A percentile compares a stretch with the other conserved stretches of the same genome.
phyloP scores from a whole-genome alignment of 1,140 invertebrate species.

The Polypedilum pembai region DNA sequence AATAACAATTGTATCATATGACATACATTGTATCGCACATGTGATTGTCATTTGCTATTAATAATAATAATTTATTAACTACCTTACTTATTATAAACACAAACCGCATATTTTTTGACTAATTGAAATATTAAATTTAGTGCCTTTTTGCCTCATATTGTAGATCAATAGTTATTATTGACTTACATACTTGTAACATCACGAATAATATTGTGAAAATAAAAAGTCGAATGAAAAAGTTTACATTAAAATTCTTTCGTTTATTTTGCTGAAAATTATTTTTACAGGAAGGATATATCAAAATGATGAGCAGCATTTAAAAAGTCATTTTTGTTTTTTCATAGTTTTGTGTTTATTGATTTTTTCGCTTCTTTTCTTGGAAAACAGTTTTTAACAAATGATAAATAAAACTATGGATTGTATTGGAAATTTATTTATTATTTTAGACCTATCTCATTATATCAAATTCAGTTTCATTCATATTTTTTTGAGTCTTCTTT shows the following conservation, averaged over 20 bases:
- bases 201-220: slow-evolving; percentile 10
- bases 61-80: slow-evolving; percentile 12
- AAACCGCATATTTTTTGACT: neutral
- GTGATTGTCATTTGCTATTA: slow-evolving; percentile 11
- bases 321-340: neutral
- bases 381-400: neutral
- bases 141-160: neutral
- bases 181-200: neutral
- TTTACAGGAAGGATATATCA: too few species aligned
- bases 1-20: neutral
- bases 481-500: neutral
- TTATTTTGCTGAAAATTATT: too few species aligned
- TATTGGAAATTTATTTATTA: too few species aligned
- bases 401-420: neutral
- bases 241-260: too few species aligned
- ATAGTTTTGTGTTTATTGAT: neutral
- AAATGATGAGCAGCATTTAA: too few species aligned
- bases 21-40: neutral
- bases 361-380: neutral
- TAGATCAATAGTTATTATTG: too few species aligned
- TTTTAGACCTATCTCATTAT: neutral
- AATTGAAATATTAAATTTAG: neutral
- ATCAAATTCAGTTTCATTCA: neutral
- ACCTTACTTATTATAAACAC: neutral
- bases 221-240: neutral